Evolutionary conservation across 2,888 invertebrate species (phyloP), one percentile per base, ranked within the genome.

Genomic region (Tetranychus truncatus): DNA sequence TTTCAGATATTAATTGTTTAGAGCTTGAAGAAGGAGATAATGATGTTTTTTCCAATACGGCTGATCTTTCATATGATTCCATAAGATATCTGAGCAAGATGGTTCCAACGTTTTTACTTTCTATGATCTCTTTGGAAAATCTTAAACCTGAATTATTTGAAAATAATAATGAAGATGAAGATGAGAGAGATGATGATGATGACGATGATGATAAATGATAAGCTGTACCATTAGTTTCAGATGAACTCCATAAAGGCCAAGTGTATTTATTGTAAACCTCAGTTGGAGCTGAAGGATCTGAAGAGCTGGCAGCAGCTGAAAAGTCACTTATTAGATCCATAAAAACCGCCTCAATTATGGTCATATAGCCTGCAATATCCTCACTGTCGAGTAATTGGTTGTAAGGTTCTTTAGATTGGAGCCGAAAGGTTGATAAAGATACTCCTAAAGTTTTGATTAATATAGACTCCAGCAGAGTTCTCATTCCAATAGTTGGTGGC

Each of bases 331-430:
- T 21, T 11, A 69, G 20, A 21, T 69, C 69, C 69, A 69, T 69
- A 21, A 69, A 69, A 20, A 21, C 20, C 11, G 69, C n/a, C 34
- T 69, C 69, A 69, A 69, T 69, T 15, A 69, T 69, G 21, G 20
- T 69, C 69, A 69, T 69, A 21, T 69, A 69, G 21, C 69, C 69
- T 11, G 69, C 69, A 11, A 69, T 69, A 69, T 69, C 69, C 11
- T 21, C 69, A 69, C 21, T 69, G 20, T 20, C 34, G 11, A 69
- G 34, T 24, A 24, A 21, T 21, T 69, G 21, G 20, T 69, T 69
- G 69, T 24, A 69, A 20, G 69, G 69, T 21, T 69, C 69, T 69
- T 24, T 20, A 20, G 18, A 18, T 24, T 24, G 21, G 11, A 69
- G 34, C 20, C 20, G 20, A 11, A 69, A 69, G 20, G 20, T 69